Base-by-base conservation (phyloP, 2,797 vertebrate genomes). In the Pampus argenteus region DNA sequence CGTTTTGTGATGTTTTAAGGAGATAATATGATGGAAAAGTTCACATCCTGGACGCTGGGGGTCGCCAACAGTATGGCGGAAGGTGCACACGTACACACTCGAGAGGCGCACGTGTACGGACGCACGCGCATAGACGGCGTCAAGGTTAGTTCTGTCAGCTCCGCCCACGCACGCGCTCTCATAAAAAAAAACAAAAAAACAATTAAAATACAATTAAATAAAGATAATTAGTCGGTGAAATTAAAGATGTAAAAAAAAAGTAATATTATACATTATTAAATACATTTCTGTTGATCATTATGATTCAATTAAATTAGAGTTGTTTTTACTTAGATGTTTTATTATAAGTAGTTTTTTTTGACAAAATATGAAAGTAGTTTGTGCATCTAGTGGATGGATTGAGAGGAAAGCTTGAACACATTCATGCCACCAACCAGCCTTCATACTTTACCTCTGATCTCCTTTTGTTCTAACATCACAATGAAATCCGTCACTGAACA, bases 21-120 rank as follows among this genome's bases (percentile, higher is more conserved):
- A 36, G 47, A 71, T 40, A 81, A 81, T 57, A 28, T 40, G 61
- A 74, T 59, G 17, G 38, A 72, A 81, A 66, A 44, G 15, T 88
- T 80, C 81, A 31, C 72, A 2, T 63, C 31, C n/a, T 26, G 66
- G 26, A 75, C 94, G 82, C 93, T 93, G 88, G 94, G 93, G 90
- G 94, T 92, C 94, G 93, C 95, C 94, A 94, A 74, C 88, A 88
- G 91, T 36, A 83, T 85, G 72, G 83, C 26, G 26, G 76, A 82
- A 25, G 56, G 70, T 4, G 52, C 71, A 47, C 87, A 31, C 58
- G 49, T 3, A 64, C 28, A 34, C 31, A 49, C 31, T 6, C 29
- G 5, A 42, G 54, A 29, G 68, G 44, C 69, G 57, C 52, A 62
- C 64, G 45, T 22, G 62, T 18, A 13, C 25, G 2, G 9, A 34